A percentile compares a stretch with the other conserved stretches of the same genome.
phyloP scores from a whole-genome alignment of 2,888 invertebrate species.

The Torymus texanus region DNA sequence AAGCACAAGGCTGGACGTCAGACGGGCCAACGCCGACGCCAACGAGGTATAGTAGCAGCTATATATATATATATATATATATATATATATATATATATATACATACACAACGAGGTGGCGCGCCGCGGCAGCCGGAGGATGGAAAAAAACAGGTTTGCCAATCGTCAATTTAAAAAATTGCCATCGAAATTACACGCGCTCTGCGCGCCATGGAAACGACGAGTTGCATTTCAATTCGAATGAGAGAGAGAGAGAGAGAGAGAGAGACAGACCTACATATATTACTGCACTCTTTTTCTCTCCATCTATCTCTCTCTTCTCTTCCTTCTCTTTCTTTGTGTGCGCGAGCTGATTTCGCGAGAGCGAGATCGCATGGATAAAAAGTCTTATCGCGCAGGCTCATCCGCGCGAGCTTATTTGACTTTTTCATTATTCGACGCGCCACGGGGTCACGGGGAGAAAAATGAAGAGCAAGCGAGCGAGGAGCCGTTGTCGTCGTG shows the following conservation, averaged over 20 bases:
- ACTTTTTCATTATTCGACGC: constrained; percentile 48
- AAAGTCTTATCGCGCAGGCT: constrained; percentile 24
- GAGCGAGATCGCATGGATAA: constrained; percentile 42
- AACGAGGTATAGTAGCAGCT: too few species aligned
- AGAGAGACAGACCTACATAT: not conserved
- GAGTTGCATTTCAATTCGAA: constrained; percentile 56
- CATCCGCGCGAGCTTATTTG: constrained; percentile 40
- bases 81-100: too few species aligned
- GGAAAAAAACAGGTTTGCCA: constrained; percentile 56
- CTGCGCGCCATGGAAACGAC: constrained; percentile 32
- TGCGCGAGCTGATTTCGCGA: constrained; percentile 31
- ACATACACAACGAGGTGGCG: too few species aligned
- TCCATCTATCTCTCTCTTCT: too few species aligned
- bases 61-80: too few species aligned
- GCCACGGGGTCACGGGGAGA: not conserved
- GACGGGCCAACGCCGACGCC: too few species aligned
- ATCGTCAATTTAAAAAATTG: constrained; percentile 58
- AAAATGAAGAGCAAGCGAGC: not conserved
- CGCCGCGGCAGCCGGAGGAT: constrained; percentile 6
- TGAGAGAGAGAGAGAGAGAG: constrained; percentile 1
- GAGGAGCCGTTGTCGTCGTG: not conserved
- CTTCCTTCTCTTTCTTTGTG: not conserved
- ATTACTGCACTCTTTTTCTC: not conserved
- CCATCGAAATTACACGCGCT: constrained; percentile 55
- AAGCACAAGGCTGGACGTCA: too few species aligned